These are phyloP conservation scores for Leptarthrus brevirostris DNA, from an alignment of 2,888 invertebrate species.

Conservation along the genomic window DNA sequence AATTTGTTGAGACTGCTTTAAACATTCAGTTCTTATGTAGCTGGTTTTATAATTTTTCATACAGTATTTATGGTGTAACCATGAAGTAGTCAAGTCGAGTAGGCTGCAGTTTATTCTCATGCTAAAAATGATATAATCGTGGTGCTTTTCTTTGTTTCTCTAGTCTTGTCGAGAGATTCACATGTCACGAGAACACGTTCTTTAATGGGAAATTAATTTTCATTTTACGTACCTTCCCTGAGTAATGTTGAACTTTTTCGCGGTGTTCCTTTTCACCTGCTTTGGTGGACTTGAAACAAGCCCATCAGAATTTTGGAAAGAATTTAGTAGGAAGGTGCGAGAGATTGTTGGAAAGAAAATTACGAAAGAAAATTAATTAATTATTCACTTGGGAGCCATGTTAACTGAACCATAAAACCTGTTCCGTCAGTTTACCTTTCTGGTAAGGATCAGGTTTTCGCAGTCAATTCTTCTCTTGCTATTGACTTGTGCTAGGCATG, in stretches of 20 bases:
- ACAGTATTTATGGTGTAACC: no score
- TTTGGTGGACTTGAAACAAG: not conserved
- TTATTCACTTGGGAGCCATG: slow-evolving; percentile 37
- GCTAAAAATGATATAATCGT: no score
- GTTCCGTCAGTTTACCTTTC: slow-evolving; percentile 38
- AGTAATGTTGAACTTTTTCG: slow-evolving; percentile 9
- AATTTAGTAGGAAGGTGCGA: slow-evolving; percentile 6
- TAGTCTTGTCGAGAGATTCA: slow-evolving; percentile 39
- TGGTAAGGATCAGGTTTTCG: slow-evolving; percentile 40
- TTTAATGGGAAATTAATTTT: slow-evolving; percentile 54
- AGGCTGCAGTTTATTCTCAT: no score
- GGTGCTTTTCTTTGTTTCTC: no score
- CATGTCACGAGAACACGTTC: slow-evolving; percentile 52
- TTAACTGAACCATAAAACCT: slow-evolving; percentile 43
- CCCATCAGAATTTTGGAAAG: slow-evolving; percentile 3
- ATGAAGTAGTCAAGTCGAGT: no score
- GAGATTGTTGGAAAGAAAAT: slow-evolving; percentile 4
- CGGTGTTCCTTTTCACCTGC: not conserved
- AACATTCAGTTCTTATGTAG: no score
- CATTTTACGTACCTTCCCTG: slow-evolving; percentile 43
- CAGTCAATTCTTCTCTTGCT: slow-evolving; percentile 40
- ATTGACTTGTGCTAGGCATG: slow-evolving; percentile 15
- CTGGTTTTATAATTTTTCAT: no score
- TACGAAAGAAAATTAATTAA: slow-evolving; percentile 32
- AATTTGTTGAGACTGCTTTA: no score